A percentile compares a stretch with the other conserved stretches of the same genome.
Conservation (phyloP, 2,888 invertebrate species). For the Antitype chi region DNA sequence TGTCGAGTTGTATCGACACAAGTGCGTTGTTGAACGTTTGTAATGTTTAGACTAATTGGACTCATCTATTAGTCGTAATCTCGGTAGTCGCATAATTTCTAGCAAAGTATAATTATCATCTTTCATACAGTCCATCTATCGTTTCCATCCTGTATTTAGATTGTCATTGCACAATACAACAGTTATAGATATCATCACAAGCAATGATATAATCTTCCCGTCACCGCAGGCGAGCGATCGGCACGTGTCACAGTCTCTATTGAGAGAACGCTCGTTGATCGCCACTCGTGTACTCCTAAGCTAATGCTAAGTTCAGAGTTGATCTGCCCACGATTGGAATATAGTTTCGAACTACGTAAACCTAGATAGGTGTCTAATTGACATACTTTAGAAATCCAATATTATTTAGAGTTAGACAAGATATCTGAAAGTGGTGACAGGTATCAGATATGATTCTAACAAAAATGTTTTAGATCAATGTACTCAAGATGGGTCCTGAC, state of each 20-base stretch:
- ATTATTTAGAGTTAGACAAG: neutral
- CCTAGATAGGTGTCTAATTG: neutral
- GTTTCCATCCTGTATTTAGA: neutral
- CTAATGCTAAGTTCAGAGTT: neutral
- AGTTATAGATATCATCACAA: neutral
- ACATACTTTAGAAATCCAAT: neutral
- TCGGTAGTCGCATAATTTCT: neutral
- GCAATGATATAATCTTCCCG: constrained; percentile 6
- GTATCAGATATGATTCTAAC: too few species aligned
- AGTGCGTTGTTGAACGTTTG: neutral
- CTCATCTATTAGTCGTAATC: too few species aligned
- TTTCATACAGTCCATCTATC: neutral
- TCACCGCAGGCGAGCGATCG: neutral
- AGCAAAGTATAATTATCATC: neutral
- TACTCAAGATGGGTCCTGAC: too few species aligned
- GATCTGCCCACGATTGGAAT: constrained; percentile 16
- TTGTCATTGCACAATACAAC: neutral
- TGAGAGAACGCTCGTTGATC: neutral
- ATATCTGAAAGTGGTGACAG: neutral
- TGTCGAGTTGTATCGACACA: neutral
- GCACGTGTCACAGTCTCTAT: constrained; percentile 32
- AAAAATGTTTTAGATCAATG: neutral
- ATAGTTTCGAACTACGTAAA: neutral
- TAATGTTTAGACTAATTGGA: neutral
- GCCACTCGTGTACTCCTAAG: constrained; percentile 1